Conservation (phyloP, 2,797 vertebrate genomes). For the Pseudochaenichthys georgianus region DNA sequence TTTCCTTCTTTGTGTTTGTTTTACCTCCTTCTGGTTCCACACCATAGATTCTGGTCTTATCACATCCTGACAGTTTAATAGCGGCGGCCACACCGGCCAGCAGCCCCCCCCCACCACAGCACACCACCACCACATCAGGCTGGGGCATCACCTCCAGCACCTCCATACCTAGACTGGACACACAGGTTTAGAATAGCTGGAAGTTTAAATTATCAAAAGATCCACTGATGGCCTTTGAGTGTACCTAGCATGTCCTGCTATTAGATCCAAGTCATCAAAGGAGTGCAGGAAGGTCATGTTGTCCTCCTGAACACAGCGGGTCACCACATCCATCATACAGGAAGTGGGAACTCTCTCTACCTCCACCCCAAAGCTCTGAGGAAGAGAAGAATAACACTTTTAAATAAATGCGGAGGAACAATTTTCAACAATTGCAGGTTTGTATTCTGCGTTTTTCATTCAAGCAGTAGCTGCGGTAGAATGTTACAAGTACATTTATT, state of each 20-base stretch:
- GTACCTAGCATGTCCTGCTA: conserved; percentile 86
- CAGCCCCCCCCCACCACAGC: conserved; percentile 85
- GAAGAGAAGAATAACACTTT: background rate
- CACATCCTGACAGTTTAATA: conserved; percentile 82
- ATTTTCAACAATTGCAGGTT: background rate
- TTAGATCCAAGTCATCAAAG: conserved; percentile 84
- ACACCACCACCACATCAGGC: conserved; percentile 85
- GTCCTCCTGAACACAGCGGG: conserved; percentile 80
- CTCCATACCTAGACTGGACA: conserved; percentile 82
- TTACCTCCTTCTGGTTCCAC: conserved; percentile 87
- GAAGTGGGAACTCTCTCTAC: conserved; percentile 81
- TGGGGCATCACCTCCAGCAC: conserved; percentile 78
- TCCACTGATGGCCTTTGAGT: background rate
- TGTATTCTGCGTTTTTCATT: too few relatives aligned
- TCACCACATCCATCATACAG: conserved; percentile 78
- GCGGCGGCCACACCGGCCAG: conserved; percentile 84
- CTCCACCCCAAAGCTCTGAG: conserved; percentile 83
- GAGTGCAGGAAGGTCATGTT: conserved; percentile 85
- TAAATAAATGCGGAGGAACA: background rate
- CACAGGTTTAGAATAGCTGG: background rate
- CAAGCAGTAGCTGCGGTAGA: too few relatives aligned
- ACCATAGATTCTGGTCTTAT: conserved; percentile 82
- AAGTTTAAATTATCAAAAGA: background rate
- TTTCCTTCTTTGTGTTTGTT: background rate
- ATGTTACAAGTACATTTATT: too few relatives aligned